These are phyloP conservation scores for Bubalus kerabau DNA, from an alignment of 2,113 vertebrate species.

Conservation along the genomic window DNA sequence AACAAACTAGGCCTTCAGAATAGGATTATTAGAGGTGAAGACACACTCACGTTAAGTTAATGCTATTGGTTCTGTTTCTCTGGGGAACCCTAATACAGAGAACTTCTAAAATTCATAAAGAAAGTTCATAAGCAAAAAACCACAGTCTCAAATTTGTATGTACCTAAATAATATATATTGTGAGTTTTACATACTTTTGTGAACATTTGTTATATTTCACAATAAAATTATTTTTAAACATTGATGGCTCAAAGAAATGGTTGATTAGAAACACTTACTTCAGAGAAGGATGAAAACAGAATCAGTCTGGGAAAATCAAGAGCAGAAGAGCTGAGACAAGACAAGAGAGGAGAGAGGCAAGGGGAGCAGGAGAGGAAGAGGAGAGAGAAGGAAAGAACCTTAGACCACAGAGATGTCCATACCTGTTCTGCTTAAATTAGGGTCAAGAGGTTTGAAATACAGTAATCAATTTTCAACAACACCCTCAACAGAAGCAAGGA, in stretches of 20 bases:
- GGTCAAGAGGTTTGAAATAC: background rate
- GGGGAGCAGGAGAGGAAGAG: background rate
- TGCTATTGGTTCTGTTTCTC: background rate
- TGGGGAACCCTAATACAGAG: background rate
- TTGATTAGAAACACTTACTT: background rate
- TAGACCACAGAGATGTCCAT: background rate
- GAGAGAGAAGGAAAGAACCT: background rate
- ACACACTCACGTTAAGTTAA: background rate
- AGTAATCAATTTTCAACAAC: background rate
- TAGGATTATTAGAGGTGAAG: background rate
- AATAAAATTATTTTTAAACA: background rate
- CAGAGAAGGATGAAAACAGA: background rate
- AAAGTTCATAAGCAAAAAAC: background rate
- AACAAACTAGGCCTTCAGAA: background rate
- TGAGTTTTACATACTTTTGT: background rate
- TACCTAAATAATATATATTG: background rate
- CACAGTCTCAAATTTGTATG: background rate
- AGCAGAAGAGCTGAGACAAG: background rate
- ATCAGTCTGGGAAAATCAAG: background rate
- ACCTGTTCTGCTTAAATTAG: background rate
- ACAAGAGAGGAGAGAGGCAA: background rate
- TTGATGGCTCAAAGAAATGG: background rate
- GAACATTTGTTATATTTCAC: background rate
- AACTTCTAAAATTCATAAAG: too few relatives aligned
- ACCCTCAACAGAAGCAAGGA: background rate